Conservation (phyloP, 2,113 vertebrate genomes). For the Psophia crepitans region DNA sequence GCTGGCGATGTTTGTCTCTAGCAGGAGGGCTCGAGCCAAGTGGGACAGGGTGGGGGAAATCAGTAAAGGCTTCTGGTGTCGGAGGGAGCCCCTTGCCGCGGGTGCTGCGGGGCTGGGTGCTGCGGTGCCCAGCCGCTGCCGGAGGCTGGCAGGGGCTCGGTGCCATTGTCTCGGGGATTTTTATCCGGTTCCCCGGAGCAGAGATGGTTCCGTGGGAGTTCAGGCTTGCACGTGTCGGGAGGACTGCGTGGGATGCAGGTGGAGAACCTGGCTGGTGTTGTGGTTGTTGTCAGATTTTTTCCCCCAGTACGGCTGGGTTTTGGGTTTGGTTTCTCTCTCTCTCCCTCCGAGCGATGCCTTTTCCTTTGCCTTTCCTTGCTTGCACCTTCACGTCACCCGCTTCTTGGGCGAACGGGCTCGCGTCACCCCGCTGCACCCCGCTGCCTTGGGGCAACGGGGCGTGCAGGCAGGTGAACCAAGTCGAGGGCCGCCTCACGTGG, state of each 20-base stretch:
- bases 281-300: not conserved
- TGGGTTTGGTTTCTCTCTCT: not conserved
- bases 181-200: not conserved
- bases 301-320: not conserved
- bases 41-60: constrained; percentile 28
- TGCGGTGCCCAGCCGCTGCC: not conserved
- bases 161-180: not conserved
- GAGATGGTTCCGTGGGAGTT: not conserved
- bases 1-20: not conserved
- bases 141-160: not conserved
- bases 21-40: constrained; percentile 25
- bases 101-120: not conserved
- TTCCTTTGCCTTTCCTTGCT: not conserved
- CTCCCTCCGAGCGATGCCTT: not conserved
- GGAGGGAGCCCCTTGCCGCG: not conserved
- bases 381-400: not conserved
- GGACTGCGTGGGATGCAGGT: not conserved
- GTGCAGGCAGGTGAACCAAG: rapidly evolving
- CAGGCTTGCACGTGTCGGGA: not conserved
- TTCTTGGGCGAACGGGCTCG: rapidly evolving
- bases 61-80: not conserved
- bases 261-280: not conserved
- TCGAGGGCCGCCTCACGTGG: not conserved
- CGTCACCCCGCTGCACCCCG: not conserved
- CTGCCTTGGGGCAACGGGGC: not conserved